Evolutionary conservation across 2,113 vertebrate genomes (phyloP).

Genomic region (Todiramphus saurophagus): DNA sequence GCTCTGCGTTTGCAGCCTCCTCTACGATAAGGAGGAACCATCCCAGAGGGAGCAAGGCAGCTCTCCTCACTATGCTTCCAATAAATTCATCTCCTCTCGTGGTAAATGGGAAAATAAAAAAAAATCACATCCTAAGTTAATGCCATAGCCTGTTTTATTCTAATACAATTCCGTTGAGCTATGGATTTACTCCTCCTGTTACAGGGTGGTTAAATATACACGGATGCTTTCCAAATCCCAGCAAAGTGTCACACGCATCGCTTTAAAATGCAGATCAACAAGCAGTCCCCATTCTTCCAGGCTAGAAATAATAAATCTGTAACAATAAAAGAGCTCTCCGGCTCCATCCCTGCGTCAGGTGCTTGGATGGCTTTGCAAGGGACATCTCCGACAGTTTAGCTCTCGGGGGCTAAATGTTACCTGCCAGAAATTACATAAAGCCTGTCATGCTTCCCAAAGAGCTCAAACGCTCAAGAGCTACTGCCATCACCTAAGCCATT

Average conservation of each 20-base stretch:
- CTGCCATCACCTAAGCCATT: background rate
- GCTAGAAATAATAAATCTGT: background rate
- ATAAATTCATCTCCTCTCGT: background rate
- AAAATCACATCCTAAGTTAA: background rate
- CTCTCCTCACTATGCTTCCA: background rate
- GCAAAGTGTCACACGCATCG: background rate
- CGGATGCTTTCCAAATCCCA: background rate
- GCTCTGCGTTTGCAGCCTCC: background rate
- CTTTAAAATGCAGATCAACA: background rate
- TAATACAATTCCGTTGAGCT: rapidly evolving
- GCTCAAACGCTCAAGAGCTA: background rate
- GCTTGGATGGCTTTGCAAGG: background rate
- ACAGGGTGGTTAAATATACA: background rate
- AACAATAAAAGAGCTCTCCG: background rate
- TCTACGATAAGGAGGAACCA: rapidly evolving
- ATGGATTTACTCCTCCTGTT: background rate
- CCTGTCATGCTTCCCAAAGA: background rate
- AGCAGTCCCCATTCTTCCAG: background rate
- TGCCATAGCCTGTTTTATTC: background rate
- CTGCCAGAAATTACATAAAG: background rate
- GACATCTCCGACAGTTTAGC: background rate
- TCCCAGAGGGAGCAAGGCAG: background rate
- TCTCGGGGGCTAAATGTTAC: background rate
- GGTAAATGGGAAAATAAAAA: background rate
- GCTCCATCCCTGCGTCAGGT: background rate